Conservation (phyloP, 30 jellyfish, hydroid and myxozoan species). For the Aurelia sp. region DNA sequence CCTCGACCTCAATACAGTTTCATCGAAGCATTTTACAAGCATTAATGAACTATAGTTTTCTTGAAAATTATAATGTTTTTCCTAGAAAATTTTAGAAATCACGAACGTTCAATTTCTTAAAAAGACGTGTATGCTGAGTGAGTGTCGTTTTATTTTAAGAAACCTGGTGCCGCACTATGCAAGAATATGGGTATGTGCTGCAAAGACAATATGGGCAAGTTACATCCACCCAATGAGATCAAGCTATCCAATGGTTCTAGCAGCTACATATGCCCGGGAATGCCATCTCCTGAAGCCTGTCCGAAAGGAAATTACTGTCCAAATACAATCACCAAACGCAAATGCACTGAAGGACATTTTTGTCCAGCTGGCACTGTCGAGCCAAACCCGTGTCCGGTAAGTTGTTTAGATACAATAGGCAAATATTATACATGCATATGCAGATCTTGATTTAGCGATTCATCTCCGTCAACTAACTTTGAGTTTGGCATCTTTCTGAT, state of each 20-base stretch:
- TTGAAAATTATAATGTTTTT: too few species aligned
- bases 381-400: conserved; percentile 72
- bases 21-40: too few species aligned
- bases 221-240: conserved; percentile 16
- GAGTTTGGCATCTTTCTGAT: too few species aligned
- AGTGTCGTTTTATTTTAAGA: not conserved
- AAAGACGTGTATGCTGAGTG: too few species aligned
- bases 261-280: conserved; percentile 56
- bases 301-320: conserved; percentile 81
- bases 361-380: conserved; percentile 66
- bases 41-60: too few species aligned
- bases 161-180: conserved; percentile 15
- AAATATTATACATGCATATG: too few species aligned
- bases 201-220: not conserved
- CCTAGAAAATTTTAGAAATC: not conserved
- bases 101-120: not conserved
- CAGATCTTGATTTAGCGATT: too few species aligned
- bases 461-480: too few species aligned
- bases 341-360: conserved; percentile 55
- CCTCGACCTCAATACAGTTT: too few species aligned
- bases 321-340: conserved; percentile 36
- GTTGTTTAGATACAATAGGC: not conserved
- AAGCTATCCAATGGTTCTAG: conserved; percentile 8
- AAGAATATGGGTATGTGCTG: conserved; percentile 68
- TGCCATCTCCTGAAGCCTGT: conserved; percentile 53